phyloP scores from a whole-genome alignment of 2,113 vertebrate genomes.

The Neoarius graeffei region DNA sequence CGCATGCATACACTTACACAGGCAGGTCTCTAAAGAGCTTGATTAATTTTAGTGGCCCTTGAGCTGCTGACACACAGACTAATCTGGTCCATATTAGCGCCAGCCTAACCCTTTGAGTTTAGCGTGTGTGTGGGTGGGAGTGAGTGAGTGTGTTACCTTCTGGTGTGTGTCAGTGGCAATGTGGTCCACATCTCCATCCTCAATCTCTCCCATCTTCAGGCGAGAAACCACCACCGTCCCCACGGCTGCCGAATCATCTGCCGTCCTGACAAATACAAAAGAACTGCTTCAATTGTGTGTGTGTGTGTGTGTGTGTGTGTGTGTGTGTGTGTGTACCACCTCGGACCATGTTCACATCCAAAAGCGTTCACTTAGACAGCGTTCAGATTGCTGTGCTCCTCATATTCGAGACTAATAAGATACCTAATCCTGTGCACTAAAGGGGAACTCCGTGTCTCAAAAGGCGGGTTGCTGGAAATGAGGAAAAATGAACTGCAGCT shows the following conservation, averaged over 20 bases:
- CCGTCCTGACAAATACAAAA: conserved; percentile 73
- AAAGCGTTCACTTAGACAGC: background rate
- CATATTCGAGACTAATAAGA: conserved; percentile 61
- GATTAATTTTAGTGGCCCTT: conserved; percentile 69
- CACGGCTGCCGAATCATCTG: conserved; percentile 88
- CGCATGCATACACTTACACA: background rate
- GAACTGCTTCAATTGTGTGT: background rate
- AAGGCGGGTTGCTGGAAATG: conserved; percentile 63
- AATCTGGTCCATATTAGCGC: conserved; percentile 60
- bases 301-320: background rate
- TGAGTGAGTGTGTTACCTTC: conserved; percentile 71
- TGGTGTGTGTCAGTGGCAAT: conserved; percentile 80
- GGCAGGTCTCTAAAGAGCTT: conserved; percentile 38
- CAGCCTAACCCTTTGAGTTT: background rate
- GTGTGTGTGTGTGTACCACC: background rate
- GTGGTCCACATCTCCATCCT: conserved; percentile 84
- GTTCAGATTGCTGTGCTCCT: conserved; percentile 57
- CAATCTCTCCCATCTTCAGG: conserved; percentile 93
- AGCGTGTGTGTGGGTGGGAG: background rate
- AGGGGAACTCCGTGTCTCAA: conserved; percentile 67
- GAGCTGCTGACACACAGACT: conserved; percentile 60
- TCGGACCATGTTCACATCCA: background rate
- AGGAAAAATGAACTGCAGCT: conserved; percentile 67
- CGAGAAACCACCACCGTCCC: conserved; percentile 89
- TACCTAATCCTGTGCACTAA: conserved; percentile 64